A percentile compares a stretch with the other conserved stretches of the same genome.
phyloP scores from a whole-genome alignment of 2,113 vertebrate species.

The Pelecanus crispus region DNA sequence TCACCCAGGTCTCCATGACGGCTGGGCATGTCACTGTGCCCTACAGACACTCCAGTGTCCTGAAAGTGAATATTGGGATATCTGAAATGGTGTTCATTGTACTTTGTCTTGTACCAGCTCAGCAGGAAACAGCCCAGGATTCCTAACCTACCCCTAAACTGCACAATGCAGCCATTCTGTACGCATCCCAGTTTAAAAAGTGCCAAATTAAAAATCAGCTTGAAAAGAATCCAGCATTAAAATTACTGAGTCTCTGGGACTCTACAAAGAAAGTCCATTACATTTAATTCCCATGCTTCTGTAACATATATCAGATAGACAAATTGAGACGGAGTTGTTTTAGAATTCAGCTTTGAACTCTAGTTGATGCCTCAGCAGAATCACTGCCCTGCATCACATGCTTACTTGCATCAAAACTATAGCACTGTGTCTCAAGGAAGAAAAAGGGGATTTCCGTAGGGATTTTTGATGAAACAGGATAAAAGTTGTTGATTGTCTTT shows the following conservation, averaged over 20 bases:
- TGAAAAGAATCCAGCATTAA: background rate
- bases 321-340: background rate
- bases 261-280: background rate
- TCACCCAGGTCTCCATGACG: background rate
- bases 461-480: background rate
- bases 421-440: background rate
- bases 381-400: background rate
- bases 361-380: slow-evolving; percentile 17
- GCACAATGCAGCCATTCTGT: background rate
- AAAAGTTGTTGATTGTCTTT: background rate
- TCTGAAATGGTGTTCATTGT: background rate
- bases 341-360: slow-evolving; percentile 8
- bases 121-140: background rate
- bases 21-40: background rate
- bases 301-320: background rate
- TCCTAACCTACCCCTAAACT: background rate
- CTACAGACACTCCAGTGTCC: background rate
- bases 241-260: background rate
- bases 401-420: background rate
- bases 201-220: background rate
- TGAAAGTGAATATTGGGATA: background rate
- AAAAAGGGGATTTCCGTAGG: background rate
- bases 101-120: background rate
- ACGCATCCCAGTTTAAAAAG: background rate
- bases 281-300: background rate